Evolutionary conservation across 1,140 invertebrate species (phyloP), one percentile per base, ranked within the genome.

Genomic region (Globodera ellingtonae): DNA sequence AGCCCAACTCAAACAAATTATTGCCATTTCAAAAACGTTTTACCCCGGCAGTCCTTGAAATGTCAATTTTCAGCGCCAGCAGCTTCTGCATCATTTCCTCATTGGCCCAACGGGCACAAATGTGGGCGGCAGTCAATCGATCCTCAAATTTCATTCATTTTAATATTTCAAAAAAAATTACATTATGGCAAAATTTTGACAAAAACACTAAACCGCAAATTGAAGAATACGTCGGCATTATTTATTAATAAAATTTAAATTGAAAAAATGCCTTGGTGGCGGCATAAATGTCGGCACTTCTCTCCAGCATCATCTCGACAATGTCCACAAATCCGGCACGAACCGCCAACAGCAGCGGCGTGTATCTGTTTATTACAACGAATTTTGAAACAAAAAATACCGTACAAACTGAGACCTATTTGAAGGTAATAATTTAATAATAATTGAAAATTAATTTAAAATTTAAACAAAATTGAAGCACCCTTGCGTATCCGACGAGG

Each of bases 201-300:
- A 35, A 35, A 35, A 35, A 35, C 35, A 35, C 1, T 35, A 35
- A 35, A 35, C 35, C 35, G 35, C 2, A 35, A 35, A 35, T 3
- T 35, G 35, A 35, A 35, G 35, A 35, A 35, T 35, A 35, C 35
- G 35, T 35, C 35, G 35, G 35, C 35, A 35, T 35, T 24, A 24
- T 24, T n/a, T n/a, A n/a, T n/a, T n/a, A n/a, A n/a, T n/a, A n/a
- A 47, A 6, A 46, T 78, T 50, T 9, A 13, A 10, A 69, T 15
- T 84, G 0, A 73, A 62, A 24, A 9, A 70, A 59, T 82, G 82
- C 85, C 81, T 86, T 89, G 52, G 88, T 86, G 21, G 73, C 81
- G 48, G 56, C 74, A 72, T 83, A 74, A 18, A 88, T 66, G 62
- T 89, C 88, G 7, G 87, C 88, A 47, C 88, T 88, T 59, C 73